Evolutionary conservation across 2,113 vertebrate genomes (phyloP), one percentile per base, ranked within the genome.

Genomic region (Taurulus bubalis): DNA sequence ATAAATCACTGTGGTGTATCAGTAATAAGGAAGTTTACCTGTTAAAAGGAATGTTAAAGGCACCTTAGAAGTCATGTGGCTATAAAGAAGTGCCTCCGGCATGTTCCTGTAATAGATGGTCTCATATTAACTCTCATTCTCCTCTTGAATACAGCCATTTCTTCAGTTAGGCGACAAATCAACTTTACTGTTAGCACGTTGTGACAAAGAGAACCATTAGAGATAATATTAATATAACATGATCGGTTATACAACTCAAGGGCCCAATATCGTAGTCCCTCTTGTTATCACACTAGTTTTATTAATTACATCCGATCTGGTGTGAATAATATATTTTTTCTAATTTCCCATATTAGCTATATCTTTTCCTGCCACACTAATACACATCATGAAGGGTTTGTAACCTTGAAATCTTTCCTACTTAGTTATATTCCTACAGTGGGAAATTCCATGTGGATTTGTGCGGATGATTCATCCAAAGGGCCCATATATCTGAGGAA

Each of bases 111-210:
- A 91, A 93, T 87, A 78, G 85, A 85, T 88, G 75, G 93, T 93
- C 83, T 93, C 68, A 90, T 83, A 95, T 96, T 95, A 95, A 95
- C 94, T 92, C 85, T 36, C 64, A 91, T 89, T 90, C 89, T 82
- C 67, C 79, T 76, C 83, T 86, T 82, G 69, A 78, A 85, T 81
- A 84, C 45, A 26, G 59, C 75, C 28, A 66, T 85, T 90, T 87
- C 42, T 75, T 24, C 58, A 69, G 77, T 56, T 77, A 56, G 28
- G 53, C 51, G 28, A 51, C 63, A 34, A 62, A 51, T 7, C 26
- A 56, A 75, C 42, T 75, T 74, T 83, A 20, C 53, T 83, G 58
- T 42, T n/a, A 49, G 67, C 72, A 75, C 36, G 45, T 75, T 71
- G 26, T 64, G 24, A 12, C 63, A 87, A 67, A 86, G 67, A 62